phyloP scores from a whole-genome alignment of 2,888 invertebrate species.

The Ophion ventricosus region DNA sequence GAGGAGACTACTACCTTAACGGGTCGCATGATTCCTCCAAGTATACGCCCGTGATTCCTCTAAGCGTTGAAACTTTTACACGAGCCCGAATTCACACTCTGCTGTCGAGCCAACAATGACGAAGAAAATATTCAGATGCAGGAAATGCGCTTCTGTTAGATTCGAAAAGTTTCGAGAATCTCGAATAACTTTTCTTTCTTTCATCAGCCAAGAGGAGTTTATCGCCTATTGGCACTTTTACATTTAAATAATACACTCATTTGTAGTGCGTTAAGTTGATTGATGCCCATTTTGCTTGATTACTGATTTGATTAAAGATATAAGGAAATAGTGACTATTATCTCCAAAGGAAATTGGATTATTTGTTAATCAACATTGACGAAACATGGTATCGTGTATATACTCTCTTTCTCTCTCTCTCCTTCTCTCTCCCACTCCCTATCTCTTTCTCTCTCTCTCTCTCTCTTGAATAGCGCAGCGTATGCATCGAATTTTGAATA shows the following conservation, averaged over 20 bases:
- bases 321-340: neutral
- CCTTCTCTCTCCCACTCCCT: no score
- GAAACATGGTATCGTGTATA: neutral
- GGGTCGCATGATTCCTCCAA: no score
- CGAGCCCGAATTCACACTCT: neutral
- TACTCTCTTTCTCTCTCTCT: neutral
- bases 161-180: neutral
- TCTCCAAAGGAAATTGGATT: slow-evolving; percentile 33
- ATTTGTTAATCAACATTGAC: slow-evolving; percentile 36
- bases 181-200: neutral
- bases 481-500: slow-evolving; percentile 40
- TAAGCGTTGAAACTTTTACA: neutral
- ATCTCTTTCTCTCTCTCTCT: neutral
- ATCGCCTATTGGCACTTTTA: neutral
- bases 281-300: neutral
- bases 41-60: neutral
- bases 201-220: neutral
- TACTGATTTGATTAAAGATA: neutral
- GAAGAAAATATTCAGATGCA: neutral
- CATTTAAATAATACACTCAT: neutral
- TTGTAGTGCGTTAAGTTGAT: neutral
- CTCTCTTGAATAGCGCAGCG: neutral
- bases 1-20: no score
- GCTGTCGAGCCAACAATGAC: neutral
- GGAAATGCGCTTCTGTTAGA: neutral